A percentile compares a stretch with the other conserved stretches of the same genome.
These are phyloP conservation scores for Dipodomys merriami DNA, from an alignment of 2,113 vertebrate species.

Conservation along the genomic window DNA sequence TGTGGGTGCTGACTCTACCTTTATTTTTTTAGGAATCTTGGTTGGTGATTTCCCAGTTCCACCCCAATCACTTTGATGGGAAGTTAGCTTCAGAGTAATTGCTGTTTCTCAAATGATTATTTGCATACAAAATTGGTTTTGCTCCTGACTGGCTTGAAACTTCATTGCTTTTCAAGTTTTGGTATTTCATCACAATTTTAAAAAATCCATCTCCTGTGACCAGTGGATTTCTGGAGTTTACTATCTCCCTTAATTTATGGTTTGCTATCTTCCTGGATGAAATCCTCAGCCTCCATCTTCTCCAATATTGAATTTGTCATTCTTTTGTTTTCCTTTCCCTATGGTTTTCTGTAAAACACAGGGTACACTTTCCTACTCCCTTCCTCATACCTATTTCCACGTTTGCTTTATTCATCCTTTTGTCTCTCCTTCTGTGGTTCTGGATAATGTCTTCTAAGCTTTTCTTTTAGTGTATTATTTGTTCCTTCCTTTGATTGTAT, in stretches of 20 bases:
- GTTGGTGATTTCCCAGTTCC: neutral
- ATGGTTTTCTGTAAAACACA: neutral
- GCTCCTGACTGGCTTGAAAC: neutral
- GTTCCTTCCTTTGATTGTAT: neutral
- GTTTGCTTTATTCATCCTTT: neutral
- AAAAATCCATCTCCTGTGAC: neutral
- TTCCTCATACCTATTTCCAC: neutral
- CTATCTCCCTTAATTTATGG: no score
- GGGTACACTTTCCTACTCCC: neutral
- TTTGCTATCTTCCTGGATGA: neutral
- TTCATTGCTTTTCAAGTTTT: neutral
- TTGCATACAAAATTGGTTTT: no score
- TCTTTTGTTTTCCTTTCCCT: neutral
- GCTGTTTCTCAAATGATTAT: neutral
- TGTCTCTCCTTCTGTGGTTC: neutral
- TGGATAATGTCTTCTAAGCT: neutral
- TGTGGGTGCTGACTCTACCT: neutral
- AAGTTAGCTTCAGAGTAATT: neutral
- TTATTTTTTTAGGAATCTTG: neutral
- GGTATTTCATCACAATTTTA: neutral
- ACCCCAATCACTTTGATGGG: neutral
- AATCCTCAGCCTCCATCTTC: neutral
- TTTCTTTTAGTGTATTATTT: constrained; percentile 8
- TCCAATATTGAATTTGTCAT: neutral
- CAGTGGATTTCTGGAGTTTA: neutral